Percentiles rank a stretch among this genome's conserved stretches.
Evolutionary conservation across 2,888 invertebrate species (phyloP).

Genomic region (Drosophila histrio): DNA sequence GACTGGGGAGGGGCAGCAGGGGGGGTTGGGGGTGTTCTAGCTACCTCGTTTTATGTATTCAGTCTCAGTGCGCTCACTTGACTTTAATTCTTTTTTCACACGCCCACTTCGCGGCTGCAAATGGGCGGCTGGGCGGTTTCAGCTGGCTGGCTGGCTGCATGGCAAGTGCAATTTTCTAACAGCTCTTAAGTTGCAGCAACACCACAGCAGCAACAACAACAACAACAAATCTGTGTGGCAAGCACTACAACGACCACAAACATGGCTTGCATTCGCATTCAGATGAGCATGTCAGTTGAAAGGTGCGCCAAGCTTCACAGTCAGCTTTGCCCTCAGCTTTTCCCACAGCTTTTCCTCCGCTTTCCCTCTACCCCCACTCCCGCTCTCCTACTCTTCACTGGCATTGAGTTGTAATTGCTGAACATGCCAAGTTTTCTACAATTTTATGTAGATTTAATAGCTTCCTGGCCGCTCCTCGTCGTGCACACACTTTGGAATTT

Average conservation of each 20-base stretch:
- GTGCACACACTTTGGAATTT: not conserved
- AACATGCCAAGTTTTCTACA: conserved; percentile 76
- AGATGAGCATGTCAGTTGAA: conserved; percentile 75
- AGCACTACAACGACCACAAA: conserved; percentile 15
- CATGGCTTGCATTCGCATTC: conserved; percentile 61
- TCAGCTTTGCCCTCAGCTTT: not conserved
- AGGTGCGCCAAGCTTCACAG: conserved; percentile 56
- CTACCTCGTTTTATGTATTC: conserved; percentile 73
- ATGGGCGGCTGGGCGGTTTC: not conserved
- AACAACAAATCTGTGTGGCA: conserved; percentile 26
- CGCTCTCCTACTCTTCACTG: not conserved
- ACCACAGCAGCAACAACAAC: conserved; percentile 28
- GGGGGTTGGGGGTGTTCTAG: conserved; percentile 31
- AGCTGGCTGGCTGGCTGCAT: not conserved
- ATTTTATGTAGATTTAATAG: conserved; percentile 80
- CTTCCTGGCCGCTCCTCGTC: conserved; percentile 67
- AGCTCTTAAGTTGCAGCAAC: conserved; percentile 68
- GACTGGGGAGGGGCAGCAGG: not conserved
- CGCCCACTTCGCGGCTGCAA: conserved; percentile 62
- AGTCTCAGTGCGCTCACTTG: conserved; percentile 80
- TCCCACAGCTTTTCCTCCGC: not conserved
- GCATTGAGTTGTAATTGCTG: conserved; percentile 74
- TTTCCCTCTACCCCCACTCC: not conserved
- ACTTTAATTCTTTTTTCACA: conserved; percentile 80
- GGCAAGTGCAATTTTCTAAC: conserved; percentile 76